phyloP scores from a whole-genome alignment of 2,113 vertebrate species.

The Cyprinodon brontotheroides region DNA sequence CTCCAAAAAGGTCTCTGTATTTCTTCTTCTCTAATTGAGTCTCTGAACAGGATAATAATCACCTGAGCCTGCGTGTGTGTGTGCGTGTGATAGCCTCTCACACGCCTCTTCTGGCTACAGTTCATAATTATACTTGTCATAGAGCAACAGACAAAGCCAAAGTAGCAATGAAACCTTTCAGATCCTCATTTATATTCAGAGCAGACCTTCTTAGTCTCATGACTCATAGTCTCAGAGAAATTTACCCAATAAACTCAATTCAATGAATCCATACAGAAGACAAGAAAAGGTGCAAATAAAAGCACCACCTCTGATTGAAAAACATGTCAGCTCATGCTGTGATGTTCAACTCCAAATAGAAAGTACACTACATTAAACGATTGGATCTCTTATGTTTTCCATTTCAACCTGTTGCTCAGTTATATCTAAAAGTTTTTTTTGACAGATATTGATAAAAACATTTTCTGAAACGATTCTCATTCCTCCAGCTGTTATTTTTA shows the following conservation, averaged over 20 bases:
- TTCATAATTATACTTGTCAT: conserved; percentile 36
- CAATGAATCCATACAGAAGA: conserved; percentile 29
- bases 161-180: conserved; percentile 38
- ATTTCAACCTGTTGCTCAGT: neutral
- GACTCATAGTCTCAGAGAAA: conserved; percentile 33
- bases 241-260: conserved; percentile 29
- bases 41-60: conserved; percentile 33
- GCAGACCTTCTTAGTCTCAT: conserved; percentile 28
- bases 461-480: neutral
- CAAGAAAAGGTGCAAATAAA: neutral
- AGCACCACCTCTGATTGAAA: conserved; percentile 5
- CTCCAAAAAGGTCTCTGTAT: conserved; percentile 12
- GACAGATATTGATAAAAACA: no score
- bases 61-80: neutral
- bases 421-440: neutral
- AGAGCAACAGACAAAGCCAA: conserved; percentile 36
- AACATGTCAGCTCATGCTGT: conserved; percentile 6
- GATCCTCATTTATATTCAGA: conserved; percentile 61
- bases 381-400: neutral
- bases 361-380: neutral
- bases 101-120: conserved; percentile 2
- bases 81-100: neutral
- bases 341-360: neutral
- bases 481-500: neutral
- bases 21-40: conserved; percentile 6